Conservation (phyloP, 2,888 invertebrate species). For the Zaprionus lineosus region DNA sequence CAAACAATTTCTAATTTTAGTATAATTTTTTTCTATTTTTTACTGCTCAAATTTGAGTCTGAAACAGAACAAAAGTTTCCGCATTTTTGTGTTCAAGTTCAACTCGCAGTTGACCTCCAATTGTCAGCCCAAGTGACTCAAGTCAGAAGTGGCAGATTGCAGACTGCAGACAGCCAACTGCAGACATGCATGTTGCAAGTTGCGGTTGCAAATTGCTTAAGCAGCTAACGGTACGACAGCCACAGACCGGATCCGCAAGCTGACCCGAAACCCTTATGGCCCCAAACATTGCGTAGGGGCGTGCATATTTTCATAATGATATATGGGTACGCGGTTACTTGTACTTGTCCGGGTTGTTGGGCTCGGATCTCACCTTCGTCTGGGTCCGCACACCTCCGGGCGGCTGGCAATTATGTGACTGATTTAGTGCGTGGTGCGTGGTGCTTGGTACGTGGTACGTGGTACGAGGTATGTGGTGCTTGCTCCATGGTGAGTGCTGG, state of each 20-base stretch:
- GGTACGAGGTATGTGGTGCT: no score
- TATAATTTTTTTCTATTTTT: no score
- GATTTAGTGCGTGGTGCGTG: constrained; percentile 69
- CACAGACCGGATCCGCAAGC: constrained; percentile 32
- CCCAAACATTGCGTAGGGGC: constrained; percentile 45
- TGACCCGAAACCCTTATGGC: constrained; percentile 29
- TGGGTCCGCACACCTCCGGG: constrained; percentile 15
- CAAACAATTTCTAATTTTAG: no score
- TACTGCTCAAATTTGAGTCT: no score
- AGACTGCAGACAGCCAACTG: no score
- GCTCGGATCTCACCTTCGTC: constrained; percentile 1
- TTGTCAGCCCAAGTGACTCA: constrained; percentile 23
- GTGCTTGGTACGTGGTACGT: constrained; percentile 18
- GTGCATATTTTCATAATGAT: constrained; percentile 70
- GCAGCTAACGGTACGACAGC: constrained; percentile 39
- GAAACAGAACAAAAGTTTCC: constrained; percentile 33
- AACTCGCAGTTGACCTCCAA: constrained; percentile 69
- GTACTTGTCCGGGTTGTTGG: constrained; percentile 34
- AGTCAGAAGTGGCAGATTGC: constrained; percentile 26
- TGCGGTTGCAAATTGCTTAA: constrained; percentile 37
- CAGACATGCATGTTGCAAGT: constrained; percentile 15
- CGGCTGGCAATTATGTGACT: constrained; percentile 68
- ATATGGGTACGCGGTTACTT: constrained; percentile 58
- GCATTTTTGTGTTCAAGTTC: constrained; percentile 38
- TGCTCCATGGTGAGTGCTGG: no score